phyloP scores from a whole-genome alignment of 1,140 invertebrate genomes.

The Meloidogyne hapla region DNA sequence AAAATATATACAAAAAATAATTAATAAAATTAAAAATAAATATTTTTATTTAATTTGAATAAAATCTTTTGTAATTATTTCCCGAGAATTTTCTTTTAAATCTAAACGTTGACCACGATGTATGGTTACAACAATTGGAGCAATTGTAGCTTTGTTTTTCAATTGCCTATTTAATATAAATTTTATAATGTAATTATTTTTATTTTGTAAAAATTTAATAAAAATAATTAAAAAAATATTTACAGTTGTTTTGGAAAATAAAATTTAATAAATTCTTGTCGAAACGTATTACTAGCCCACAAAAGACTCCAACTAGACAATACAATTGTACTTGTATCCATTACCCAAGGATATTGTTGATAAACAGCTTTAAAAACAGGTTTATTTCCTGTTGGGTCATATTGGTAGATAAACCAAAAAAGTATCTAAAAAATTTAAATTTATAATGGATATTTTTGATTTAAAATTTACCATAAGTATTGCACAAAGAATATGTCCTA shows the following conservation, averaged over 20 bases:
- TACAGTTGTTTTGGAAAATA: background rate
- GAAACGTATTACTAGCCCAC: slow-evolving; percentile 14
- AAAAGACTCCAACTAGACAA: slow-evolving; percentile 21
- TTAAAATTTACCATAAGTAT: slow-evolving; percentile 3
- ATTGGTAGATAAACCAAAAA: background rate
- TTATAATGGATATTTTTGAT: too few relatives aligned
- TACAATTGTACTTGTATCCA: slow-evolving; percentile 17
- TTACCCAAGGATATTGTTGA: slow-evolving; percentile 14
- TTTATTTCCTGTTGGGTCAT: background rate
- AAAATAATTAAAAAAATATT: background rate
- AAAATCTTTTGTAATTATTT: background rate
- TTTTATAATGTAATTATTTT: too few relatives aligned
- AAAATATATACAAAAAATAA: too few relatives aligned
- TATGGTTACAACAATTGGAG: background rate
- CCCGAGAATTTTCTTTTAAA: background rate
- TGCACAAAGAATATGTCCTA: background rate
- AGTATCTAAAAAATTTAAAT: background rate
- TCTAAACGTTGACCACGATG: background rate
- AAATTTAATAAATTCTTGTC: background rate
- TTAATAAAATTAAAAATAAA: background rate
- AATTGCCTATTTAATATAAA: background rate
- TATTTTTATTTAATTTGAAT: background rate
- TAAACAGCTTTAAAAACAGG: background rate
- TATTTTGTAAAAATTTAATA: too few relatives aligned
- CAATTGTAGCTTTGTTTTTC: background rate